Percentiles rank a stretch among this genome's conserved stretches.
Conservation (phyloP, 2,113 vertebrate genomes). For the Echinops telfairi region DNA sequence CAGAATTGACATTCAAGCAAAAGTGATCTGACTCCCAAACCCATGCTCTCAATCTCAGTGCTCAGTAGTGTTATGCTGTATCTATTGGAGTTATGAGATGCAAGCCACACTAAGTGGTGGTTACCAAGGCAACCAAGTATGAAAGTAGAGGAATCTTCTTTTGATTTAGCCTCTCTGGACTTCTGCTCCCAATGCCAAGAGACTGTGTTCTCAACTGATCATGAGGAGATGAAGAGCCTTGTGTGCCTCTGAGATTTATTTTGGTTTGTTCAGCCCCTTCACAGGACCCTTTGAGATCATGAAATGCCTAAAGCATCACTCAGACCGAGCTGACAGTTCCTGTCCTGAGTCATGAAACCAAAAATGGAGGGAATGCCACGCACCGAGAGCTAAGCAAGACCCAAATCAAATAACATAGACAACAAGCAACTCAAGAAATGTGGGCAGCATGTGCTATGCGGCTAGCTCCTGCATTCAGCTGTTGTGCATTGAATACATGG, state of each 20-base stretch:
- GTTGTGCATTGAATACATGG: slow-evolving; percentile 44
- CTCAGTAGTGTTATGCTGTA: background rate
- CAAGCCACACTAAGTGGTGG: background rate
- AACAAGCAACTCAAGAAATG: slow-evolving; percentile 53
- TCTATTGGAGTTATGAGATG: background rate
- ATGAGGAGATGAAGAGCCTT: background rate
- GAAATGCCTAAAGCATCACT: slow-evolving; percentile 53
- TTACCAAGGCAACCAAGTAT: background rate
- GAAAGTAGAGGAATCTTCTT: background rate
- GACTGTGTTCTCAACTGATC: background rate
- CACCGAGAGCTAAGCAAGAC: slow-evolving; percentile 17
- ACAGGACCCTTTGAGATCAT: slow-evolving; percentile 1
- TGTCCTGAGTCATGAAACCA: slow-evolving; percentile 28
- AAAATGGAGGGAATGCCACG: slow-evolving; percentile 13
- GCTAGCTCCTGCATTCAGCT: slow-evolving; percentile 59
- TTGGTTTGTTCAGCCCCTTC: background rate
- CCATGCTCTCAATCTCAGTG: background rate
- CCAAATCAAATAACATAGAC: slow-evolving; percentile 23
- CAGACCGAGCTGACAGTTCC: slow-evolving; percentile 37
- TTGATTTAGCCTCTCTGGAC: slow-evolving; percentile 8
- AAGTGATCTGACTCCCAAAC: background rate
- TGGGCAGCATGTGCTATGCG: background rate
- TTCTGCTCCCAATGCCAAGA: background rate
- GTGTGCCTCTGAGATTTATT: slow-evolving; percentile 7
- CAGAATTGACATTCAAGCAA: background rate